phyloP scores from a whole-genome alignment of 1,140 invertebrate species.

The Drosophila erecta region DNA sequence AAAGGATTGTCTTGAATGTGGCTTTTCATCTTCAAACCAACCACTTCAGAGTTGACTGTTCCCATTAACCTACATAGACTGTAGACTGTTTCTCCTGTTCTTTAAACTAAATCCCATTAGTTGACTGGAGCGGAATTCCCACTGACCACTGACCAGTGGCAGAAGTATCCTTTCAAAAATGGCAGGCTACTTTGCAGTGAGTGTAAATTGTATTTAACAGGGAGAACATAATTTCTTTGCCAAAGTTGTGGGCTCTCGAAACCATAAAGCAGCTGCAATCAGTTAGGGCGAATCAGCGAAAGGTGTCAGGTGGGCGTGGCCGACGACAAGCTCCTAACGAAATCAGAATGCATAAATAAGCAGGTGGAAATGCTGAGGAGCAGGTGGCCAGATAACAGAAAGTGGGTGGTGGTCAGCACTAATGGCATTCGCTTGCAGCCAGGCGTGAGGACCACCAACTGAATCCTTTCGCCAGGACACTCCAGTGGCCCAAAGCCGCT shows the following conservation, averaged over 20 bases:
- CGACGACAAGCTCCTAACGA: slow-evolving; percentile 41
- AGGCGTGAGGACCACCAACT: slow-evolving; percentile 38
- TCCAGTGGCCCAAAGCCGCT: slow-evolving; percentile 38
- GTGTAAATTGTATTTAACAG: slow-evolving; percentile 24
- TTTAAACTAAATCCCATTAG: slow-evolving; percentile 16
- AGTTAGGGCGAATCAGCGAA: slow-evolving; percentile 14
- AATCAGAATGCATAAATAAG: slow-evolving; percentile 78
- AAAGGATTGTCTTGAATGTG: slow-evolving; percentile 1
- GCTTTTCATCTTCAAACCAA: too few relatives aligned
- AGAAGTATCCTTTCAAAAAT: slow-evolving; percentile 19
- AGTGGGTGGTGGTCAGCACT: slow-evolving; percentile 42
- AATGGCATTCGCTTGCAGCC: slow-evolving; percentile 60
- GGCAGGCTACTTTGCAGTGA: slow-evolving; percentile 25
- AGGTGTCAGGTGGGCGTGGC: slow-evolving; percentile 51
- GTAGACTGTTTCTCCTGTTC: not conserved
- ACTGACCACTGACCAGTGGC: slow-evolving; percentile 43
- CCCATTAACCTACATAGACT: not conserved
- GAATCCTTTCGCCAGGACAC: slow-evolving; percentile 19
- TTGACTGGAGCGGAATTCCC: slow-evolving; percentile 26
- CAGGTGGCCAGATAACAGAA: not conserved
- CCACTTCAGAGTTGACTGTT: not conserved
- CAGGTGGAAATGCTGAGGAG: slow-evolving; percentile 2
- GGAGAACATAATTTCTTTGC: slow-evolving; percentile 22
- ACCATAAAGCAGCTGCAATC: slow-evolving; percentile 59
- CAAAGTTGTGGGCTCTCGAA: slow-evolving; percentile 32